Base-by-base conservation (phyloP, 2,888 invertebrate genomes). In the Dichetophora obliterata region DNA sequence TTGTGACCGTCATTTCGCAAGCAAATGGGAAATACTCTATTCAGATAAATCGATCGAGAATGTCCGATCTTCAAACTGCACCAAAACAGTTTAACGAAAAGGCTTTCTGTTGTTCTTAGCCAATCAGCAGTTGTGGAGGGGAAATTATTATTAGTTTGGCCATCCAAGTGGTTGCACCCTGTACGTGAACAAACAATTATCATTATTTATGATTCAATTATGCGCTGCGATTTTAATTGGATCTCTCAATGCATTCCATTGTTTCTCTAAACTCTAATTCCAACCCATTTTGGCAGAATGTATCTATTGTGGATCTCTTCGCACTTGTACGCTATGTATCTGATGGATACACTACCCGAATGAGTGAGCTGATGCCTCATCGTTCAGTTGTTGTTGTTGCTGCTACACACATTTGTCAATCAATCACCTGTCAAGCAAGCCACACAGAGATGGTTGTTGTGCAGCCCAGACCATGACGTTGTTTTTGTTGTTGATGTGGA, bases 401-500 rank as follows among this genome's bases (percentile, higher is more conserved):
- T 74, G 54, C 34, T 66, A 54, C 66, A 78, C 77, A 81, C 84
- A 83, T 82, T 82, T 85, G 85, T 86, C 86, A 86, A 86, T 86
- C 86, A 86, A 87, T 86, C 87, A 86, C 83, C 84, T 87, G 86
- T 86, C 86, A 85, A 82, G 79, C 77, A 82, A 82, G 84, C 83
- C 83, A 82, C 82, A 82, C 83, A 79, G 79, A 73, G 75, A 77
- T 78, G 77, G 72, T 73, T 61, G 73, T 65, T 54, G 19, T 48
- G 79, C 82, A 80, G 68, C 31, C 31, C 24, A 69, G 4, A 5
- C 14, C 31, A 14, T 61, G 34, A 48, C 48, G 75, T 68, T 77
- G 78, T 71, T 79, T 77, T 74, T 73, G 70, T 71, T 75, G 77
- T 68, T 78, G 76, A 34, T 73, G 76, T 61, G 50, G 50, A 57